phyloP scores from a whole-genome alignment of 2,797 vertebrate species.

The Premnoplex brunnescens region DNA sequence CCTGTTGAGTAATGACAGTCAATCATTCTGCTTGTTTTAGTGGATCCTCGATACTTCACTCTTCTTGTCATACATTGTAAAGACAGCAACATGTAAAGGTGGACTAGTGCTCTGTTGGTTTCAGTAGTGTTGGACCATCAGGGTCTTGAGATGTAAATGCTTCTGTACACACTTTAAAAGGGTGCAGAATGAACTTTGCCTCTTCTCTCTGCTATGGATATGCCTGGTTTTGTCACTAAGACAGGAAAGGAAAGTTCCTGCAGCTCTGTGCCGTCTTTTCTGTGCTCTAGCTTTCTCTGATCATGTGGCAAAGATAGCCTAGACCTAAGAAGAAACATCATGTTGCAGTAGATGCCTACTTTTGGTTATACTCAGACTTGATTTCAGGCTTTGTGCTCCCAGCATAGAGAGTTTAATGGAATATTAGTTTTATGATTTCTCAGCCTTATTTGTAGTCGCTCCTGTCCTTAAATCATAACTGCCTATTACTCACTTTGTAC shows the following conservation, averaged over 20 bases:
- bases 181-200: background rate
- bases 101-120: background rate
- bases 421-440: background rate
- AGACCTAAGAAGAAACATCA: background rate
- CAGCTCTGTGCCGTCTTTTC: background rate
- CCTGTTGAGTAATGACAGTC: background rate
- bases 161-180: background rate
- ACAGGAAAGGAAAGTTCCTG: background rate
- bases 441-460: background rate
- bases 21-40: slow-evolving; percentile 3
- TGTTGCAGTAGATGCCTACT: background rate
- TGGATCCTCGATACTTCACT: background rate
- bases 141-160: background rate
- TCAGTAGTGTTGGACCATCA: background rate
- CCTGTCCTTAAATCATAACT: background rate
- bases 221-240: background rate
- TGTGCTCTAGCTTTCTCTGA: background rate
- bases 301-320: background rate
- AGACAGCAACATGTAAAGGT: background rate
- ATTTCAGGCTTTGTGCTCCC: background rate
- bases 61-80: background rate
- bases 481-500: background rate
- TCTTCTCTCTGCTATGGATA: background rate
- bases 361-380: background rate
- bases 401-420: background rate